Evolutionary conservation across 2,888 invertebrate genomes (phyloP), one percentile per base, ranked within the genome.

Genomic region (Tachina fera): DNA sequence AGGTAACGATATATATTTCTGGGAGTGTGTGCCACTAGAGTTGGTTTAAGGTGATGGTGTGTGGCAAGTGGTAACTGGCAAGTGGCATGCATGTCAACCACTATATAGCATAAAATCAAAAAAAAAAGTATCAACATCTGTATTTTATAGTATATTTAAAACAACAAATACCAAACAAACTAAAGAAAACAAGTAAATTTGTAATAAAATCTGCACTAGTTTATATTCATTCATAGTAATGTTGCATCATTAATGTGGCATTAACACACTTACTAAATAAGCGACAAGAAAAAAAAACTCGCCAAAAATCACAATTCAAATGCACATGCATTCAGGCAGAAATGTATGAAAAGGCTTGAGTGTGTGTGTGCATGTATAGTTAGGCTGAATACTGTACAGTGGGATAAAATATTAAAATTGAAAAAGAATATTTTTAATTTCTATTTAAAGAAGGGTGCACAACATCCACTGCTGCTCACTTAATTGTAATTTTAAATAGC

Each of bases 181-280:
- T n/a, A 16, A 43, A 31, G 16, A 56, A 56, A 56, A 58, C 79
- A 79, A 71, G 19, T 79, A 56, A 47, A 56, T 43, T 61, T 53
- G 13, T 13, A 49, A 22, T 14, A 39, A 63, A 19, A 61, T 63
- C 9, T 56, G 22, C n/a, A 71, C 19, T 16, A 41, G n/a, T 72
- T 63, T 70, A 58, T 76, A 49, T 72, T 58, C 58, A 53, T 80
- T 58, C 58, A 63, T 76, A 68, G 31, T 53, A 31, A 31, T 31
- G 31, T 5, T 31, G 31, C 31, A 31, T 31, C 31, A 39, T 75
- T 76, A 80, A 84, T 76, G 75, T 71, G 43, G 71, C 75, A 77
- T 76, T 84, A 80, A 76, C 53, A 74, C 71, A 76, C 81, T 83
- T 60, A n/a, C n/a, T n/a, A 71, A 65, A 71, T 45, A 51, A 58